Conservation (phyloP, 2,888 invertebrate species). For the Acanthosoma haemorrhoidale region DNA sequence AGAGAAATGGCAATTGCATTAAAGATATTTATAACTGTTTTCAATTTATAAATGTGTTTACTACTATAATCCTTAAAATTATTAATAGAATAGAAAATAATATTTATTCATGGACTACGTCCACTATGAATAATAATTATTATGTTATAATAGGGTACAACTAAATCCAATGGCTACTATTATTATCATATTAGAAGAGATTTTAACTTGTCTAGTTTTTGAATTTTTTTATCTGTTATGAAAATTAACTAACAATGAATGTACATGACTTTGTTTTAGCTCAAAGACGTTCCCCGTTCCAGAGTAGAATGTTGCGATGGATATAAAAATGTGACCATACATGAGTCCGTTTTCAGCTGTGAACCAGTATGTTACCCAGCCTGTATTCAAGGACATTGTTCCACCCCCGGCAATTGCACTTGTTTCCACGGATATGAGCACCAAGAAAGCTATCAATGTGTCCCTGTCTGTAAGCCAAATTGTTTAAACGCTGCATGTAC, state of each 20-base stretch:
- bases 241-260: neutral
- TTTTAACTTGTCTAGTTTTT: too few relatives aligned
- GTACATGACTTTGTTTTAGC: neutral
- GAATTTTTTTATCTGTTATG: too few relatives aligned
- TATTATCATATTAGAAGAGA: too few relatives aligned
- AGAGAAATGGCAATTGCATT: too few relatives aligned
- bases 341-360: neutral
- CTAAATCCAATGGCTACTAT: too few relatives aligned
- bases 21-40: too few relatives aligned
- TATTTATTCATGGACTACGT: too few relatives aligned
- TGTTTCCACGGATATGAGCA: slow-evolving; percentile 28
- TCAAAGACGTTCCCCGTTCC: neutral
- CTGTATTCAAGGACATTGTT: slow-evolving; percentile 24
- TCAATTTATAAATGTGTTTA: too few relatives aligned
- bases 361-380: slow-evolving; percentile 24
- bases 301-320: slow-evolving; percentile 10
- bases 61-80: too few relatives aligned
- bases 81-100: too few relatives aligned
- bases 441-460: slow-evolving; percentile 10
- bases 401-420: slow-evolving; percentile 24
- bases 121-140: too few relatives aligned
- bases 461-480: slow-evolving; percentile 15
- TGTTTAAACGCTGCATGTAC: slow-evolving; percentile 27
- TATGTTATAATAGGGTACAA: too few relatives aligned
- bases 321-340: neutral